phyloP scores from a whole-genome alignment of 2,888 invertebrate genomes.

The Hylaea fasciaria region DNA sequence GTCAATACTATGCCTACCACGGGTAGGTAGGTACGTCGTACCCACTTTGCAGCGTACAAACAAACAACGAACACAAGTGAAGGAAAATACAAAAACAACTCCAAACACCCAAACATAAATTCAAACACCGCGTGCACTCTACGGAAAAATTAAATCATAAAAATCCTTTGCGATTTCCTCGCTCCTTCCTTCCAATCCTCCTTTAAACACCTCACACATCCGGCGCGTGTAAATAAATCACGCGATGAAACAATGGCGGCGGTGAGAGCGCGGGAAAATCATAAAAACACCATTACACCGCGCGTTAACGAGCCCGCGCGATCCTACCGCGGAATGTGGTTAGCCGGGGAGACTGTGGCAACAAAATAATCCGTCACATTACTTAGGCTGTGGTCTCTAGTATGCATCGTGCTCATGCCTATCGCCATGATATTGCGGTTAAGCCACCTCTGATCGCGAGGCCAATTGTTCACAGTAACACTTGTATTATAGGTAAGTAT shows the following conservation, averaged over 20 bases:
- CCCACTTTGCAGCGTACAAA: too few relatives aligned
- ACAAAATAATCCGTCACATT: too few relatives aligned
- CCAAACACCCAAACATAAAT: slow-evolving; percentile 22
- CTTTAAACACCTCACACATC: slow-evolving; percentile 62
- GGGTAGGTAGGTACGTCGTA: too few relatives aligned
- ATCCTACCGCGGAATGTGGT: slow-evolving; percentile 38
- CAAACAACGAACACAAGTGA: background rate
- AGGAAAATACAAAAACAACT: slow-evolving; percentile 4
- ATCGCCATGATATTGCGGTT: too few relatives aligned
- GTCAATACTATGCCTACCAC: too few relatives aligned
- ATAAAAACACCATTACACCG: slow-evolving; percentile 68
- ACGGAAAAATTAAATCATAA: slow-evolving; percentile 44
- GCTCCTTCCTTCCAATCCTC: slow-evolving; percentile 39
- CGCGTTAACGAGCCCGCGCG: slow-evolving; percentile 58
- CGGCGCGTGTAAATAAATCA: slow-evolving; percentile 61
- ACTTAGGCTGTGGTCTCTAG: too few relatives aligned
- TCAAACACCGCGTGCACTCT: slow-evolving; percentile 25
- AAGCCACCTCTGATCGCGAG: too few relatives aligned
- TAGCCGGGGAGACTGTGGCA: slow-evolving; percentile 22
- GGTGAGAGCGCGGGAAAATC: slow-evolving; percentile 52
- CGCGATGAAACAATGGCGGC: slow-evolving; percentile 62
- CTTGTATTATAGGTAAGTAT: too few relatives aligned
- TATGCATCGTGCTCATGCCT: too few relatives aligned
- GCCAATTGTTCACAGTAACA: too few relatives aligned
- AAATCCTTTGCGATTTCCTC: slow-evolving; percentile 40